Evolutionary conservation across 2,113 vertebrate genomes (phyloP).

Genomic region (Colistium nudipinnis): DNA sequence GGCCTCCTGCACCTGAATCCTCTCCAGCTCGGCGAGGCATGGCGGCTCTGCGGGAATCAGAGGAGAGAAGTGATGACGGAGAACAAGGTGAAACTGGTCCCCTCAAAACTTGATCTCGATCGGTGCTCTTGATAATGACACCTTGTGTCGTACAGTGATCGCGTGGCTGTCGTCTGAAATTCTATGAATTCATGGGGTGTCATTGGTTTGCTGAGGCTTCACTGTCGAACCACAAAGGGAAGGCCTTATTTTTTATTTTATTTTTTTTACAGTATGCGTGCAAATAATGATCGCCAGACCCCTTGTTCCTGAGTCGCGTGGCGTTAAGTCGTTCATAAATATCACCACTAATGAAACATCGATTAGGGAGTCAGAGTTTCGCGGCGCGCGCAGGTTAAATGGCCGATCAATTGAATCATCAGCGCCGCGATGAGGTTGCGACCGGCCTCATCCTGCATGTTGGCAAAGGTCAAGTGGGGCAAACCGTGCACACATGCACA

Average conservation of each 20-base stretch:
- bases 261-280: neutral
- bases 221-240: neutral
- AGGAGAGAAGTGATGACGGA: conserved; percentile 53
- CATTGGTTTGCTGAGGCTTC: neutral
- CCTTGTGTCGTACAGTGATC: conserved; percentile 50
- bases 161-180: conserved; percentile 34
- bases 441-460: conserved; percentile 26
- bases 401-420: conserved; percentile 46
- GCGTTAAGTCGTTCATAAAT: conserved; percentile 4
- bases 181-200: neutral
- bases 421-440: conserved; percentile 36
- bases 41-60: conserved; percentile 87
- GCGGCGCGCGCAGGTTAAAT: conserved; percentile 43
- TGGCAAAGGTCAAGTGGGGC: conserved; percentile 55
- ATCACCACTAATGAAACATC: conserved; percentile 34
- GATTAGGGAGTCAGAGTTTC: conserved; percentile 33
- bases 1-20: conserved; percentile 92
- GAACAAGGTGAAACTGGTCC: conserved; percentile 17
- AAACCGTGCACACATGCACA: neutral
- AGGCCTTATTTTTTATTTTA: neutral
- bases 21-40: conserved; percentile 93
- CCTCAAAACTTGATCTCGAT: conserved; percentile 60
- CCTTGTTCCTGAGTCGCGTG: neutral
- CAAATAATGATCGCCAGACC: neutral
- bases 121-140: conserved; percentile 63